Evolutionary conservation across 1,140 invertebrate species (phyloP), one percentile per base, ranked within the genome.

Genomic region (Lanistes nyassanus): DNA sequence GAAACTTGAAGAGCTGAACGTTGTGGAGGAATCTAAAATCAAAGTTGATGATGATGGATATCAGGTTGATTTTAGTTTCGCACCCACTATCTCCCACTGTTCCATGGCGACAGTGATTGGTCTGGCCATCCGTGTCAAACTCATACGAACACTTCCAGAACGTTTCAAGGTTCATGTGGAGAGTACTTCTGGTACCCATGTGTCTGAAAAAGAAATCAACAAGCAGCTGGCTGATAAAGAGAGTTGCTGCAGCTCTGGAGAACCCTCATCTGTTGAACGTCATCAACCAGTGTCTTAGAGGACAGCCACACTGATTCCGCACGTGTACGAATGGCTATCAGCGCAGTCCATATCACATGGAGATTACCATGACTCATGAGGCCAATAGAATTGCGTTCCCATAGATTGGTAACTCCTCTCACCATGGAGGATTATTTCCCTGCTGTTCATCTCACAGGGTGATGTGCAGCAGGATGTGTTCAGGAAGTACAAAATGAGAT

Each of bases 151-250:
- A 19, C 88, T 99, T 42, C 97, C 98, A 0, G 86, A 93, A 58
- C 87, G 89, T 78, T 91, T 91, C 79, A 92, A 92, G 84, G 95
- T 98, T 7, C 93, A 92, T 66, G 97, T 99, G 0, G 91, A 93
- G 83, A 96, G 99, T 1, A 94, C 95, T 2, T 96, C 97, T 9
- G 98, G 98, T 19, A 95, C 95, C 1, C 98, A 99, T 88, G 92
- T 92, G 51, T 96, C 96, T 0, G 98, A 99, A 86, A 88, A 92
- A 74, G 95, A 96, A 37, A 94, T 99, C 1, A 99, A 99, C 88
- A 99, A 99, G 86, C 98, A 99, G 86, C 89, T 99, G 29, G 96
- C 95, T 0, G 98, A 99, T 86, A 99, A 99, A 87, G 98, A 99
- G 98, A 84, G 96, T 99, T 6, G 96, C 97, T 0, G 98, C 98